These are phyloP conservation scores for Cephonodes hylas DNA, from an alignment of 2,888 invertebrate species.

Conservation along the genomic window DNA sequence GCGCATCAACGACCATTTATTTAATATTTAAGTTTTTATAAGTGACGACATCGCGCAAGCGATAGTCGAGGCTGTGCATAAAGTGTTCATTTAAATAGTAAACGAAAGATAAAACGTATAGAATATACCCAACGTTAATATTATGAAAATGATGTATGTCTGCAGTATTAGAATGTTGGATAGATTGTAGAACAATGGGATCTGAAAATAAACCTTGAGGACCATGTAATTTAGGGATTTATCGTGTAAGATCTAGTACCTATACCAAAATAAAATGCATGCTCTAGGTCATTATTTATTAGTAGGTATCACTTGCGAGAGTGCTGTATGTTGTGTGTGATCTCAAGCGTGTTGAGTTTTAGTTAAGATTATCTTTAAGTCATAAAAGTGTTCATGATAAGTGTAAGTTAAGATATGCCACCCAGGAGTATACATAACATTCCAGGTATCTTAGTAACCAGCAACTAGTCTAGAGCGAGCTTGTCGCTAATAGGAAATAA, in stretches of 20 bases:
- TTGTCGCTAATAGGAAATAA: constrained; percentile 48
- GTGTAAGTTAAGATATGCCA: constrained; percentile 52
- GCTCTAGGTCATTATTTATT: constrained; percentile 78
- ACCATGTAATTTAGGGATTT: constrained; percentile 45
- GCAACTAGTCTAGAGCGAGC: constrained; percentile 73
- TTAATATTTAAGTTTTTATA: constrained; percentile 58
- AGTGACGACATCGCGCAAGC: constrained; percentile 65
- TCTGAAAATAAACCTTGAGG: constrained; percentile 51
- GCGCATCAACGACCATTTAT: constrained; percentile 73
- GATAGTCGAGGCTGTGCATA: constrained; percentile 78
- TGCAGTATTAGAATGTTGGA: constrained; percentile 64
- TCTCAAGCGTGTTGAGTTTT: constrained; percentile 67
- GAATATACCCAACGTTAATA: constrained; percentile 75
- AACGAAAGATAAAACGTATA: constrained; percentile 62
- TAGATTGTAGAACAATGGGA: constrained; percentile 51
- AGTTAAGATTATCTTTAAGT: constrained; percentile 46
- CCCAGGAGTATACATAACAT: constrained; percentile 59
- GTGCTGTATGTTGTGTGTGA: constrained; percentile 69
- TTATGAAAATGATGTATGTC: constrained; percentile 61
- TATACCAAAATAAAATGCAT: constrained; percentile 74
- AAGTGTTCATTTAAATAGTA: constrained; percentile 77
- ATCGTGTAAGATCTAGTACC: constrained; percentile 68
- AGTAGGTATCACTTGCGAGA: constrained; percentile 55
- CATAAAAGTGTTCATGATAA: constrained; percentile 63
- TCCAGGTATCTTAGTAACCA: constrained; percentile 67